phyloP scores from a whole-genome alignment of 2,888 invertebrate genomes.

The Tyria jacobaeae region DNA sequence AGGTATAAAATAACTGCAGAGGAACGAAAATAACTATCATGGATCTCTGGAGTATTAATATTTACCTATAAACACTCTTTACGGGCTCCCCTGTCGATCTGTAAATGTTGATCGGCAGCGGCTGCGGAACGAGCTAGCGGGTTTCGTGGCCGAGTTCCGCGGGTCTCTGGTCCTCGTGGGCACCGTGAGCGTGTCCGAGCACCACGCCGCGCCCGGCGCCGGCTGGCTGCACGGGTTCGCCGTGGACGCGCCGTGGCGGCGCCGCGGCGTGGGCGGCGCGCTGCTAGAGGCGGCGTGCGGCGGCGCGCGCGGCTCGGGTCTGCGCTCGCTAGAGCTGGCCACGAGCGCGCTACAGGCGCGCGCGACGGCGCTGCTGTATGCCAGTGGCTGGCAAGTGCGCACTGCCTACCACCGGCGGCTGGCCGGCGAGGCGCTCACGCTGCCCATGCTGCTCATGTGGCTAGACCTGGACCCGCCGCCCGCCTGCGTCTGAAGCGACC shows the following conservation, averaged over 20 bases:
- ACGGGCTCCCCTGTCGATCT: too few species aligned
- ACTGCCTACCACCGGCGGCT: conserved; percentile 63
- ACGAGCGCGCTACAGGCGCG: conserved; percentile 47
- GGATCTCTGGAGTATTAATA: too few species aligned
- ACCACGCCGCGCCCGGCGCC: conserved; percentile 50
- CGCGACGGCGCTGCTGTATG: conserved; percentile 49
- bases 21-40: too few species aligned
- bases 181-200: conserved; percentile 59
- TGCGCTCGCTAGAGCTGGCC: conserved; percentile 42
- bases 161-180: conserved; percentile 59
- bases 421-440: conserved; percentile 61
- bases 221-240: conserved; percentile 63
- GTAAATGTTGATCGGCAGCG: too few species aligned
- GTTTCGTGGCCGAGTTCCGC: conserved; percentile 64
- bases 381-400: conserved; percentile 58
- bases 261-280: conserved; percentile 54
- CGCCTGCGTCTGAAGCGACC: conserved; percentile 26
- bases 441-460: conserved; percentile 58
- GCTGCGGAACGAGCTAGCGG: conserved; percentile 86
- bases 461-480: conserved; percentile 51
- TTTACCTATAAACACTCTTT: too few species aligned
- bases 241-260: conserved; percentile 39
- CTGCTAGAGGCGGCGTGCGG: conserved; percentile 36
- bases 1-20: too few species aligned
- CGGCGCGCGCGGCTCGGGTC: conserved; percentile 30